Evolutionary conservation across 2,888 invertebrate genomes (phyloP).

Genomic region (Agonopterix arenella): DNA sequence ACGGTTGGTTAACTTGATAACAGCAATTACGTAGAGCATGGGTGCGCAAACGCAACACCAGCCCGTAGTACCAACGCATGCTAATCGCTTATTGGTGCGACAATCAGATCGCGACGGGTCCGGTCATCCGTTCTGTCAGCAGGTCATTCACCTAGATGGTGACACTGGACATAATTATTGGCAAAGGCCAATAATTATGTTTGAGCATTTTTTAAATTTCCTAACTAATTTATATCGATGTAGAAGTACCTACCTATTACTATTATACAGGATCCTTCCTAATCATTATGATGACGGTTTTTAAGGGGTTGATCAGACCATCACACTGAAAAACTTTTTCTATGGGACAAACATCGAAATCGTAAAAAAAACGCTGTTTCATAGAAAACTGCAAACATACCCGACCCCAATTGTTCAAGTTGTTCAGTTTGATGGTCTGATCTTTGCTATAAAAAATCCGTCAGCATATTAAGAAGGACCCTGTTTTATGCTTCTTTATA

Average conservation of each 20-base stretch:
- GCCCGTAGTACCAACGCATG: slow-evolving; percentile 46
- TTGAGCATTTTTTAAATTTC: background rate
- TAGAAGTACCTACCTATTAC: no score
- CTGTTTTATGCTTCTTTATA: background rate
- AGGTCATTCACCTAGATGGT: slow-evolving; percentile 56
- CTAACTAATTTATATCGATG: background rate
- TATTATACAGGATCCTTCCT: no score
- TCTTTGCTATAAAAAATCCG: background rate
- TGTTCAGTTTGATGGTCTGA: no score
- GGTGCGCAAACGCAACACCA: slow-evolving; percentile 51
- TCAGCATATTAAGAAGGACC: background rate
- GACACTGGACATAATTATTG: slow-evolving; percentile 36
- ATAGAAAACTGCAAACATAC: no score
- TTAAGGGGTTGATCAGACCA: no score
- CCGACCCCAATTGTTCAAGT: no score
- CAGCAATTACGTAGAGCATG: slow-evolving; percentile 48
- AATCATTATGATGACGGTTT: no score
- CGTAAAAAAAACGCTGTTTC: no score
- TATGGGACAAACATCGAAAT: no score
- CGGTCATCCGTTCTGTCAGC: slow-evolving; percentile 58
- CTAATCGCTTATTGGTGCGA: slow-evolving; percentile 67
- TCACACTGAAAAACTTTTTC: no score
- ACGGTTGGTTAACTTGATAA: slow-evolving; percentile 37
- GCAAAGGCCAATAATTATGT: no score
- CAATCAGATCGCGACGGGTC: slow-evolving; percentile 71